phyloP scores from a whole-genome alignment of 1,140 invertebrate species.

The Apolygus lucorum region DNA sequence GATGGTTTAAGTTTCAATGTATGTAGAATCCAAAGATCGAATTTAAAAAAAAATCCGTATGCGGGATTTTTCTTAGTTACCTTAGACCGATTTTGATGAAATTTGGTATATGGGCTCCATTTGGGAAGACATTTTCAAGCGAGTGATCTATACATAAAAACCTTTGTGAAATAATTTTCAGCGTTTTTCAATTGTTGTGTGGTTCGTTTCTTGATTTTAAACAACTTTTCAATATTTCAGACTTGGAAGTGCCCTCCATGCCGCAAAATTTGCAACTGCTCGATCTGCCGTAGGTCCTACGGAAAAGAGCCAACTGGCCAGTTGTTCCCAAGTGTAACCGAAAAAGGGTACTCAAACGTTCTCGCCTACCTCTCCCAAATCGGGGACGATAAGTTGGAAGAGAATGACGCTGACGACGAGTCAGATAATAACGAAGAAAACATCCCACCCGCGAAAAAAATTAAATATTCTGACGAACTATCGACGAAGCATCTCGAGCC shows the following conservation, averaged over 20 bases:
- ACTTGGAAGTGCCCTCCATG: constrained; percentile 44
- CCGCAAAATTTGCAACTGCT: constrained; percentile 43
- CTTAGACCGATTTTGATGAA: too few relatives aligned
- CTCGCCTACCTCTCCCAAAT: background rate
- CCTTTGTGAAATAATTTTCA: too few relatives aligned
- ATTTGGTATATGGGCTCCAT: too few relatives aligned
- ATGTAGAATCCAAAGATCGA: too few relatives aligned
- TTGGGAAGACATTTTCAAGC: too few relatives aligned
- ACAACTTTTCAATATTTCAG: too few relatives aligned
- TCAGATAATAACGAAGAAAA: background rate
- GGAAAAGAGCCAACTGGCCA: constrained; percentile 43
- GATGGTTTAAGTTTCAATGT: too few relatives aligned
- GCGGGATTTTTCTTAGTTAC: too few relatives aligned
- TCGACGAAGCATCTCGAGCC: background rate
- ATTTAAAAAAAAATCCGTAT: too few relatives aligned
- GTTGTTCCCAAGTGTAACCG: constrained; percentile 37
- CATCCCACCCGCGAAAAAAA: background rate
- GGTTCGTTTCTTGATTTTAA: too few relatives aligned
- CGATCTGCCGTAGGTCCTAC: constrained; percentile 43
- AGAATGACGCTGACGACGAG: background rate
- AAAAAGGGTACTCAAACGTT: constrained; percentile 38
- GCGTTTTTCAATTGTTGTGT: too few relatives aligned
- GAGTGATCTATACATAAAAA: too few relatives aligned
- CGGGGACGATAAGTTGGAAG: background rate
- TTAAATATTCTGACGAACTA: background rate